Conservation (phyloP, 2,797 vertebrate species). For the Danio jaintianensis region DNA sequence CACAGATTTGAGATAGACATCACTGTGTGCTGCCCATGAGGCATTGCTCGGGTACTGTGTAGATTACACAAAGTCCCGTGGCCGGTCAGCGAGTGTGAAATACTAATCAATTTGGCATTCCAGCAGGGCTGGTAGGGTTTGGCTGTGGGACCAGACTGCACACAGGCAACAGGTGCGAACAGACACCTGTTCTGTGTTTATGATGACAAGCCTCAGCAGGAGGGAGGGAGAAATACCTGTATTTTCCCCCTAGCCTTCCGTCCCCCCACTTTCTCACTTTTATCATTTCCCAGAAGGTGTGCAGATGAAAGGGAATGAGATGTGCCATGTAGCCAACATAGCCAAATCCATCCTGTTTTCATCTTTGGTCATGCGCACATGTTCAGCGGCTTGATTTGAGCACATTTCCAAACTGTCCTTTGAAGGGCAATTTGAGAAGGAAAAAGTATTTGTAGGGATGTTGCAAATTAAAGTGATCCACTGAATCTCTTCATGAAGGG, state of each 20-base stretch:
- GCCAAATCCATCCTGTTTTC: slow-evolving; percentile 19
- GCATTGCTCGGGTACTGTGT: slow-evolving; percentile 21
- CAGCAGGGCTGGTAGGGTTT: slow-evolving; percentile 8
- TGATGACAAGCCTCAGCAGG: slow-evolving; percentile 35
- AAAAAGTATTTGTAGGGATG: too few relatives aligned
- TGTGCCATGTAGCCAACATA: background rate
- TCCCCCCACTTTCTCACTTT: slow-evolving; percentile 10
- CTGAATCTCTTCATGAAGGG: too few relatives aligned
- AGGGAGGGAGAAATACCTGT: slow-evolving; percentile 31
- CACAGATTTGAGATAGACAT: slow-evolving; percentile 4
- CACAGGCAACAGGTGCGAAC: slow-evolving; percentile 47
- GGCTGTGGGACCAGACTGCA: slow-evolving; percentile 35
- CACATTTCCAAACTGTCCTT: background rate
- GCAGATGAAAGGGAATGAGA: slow-evolving; percentile 25
- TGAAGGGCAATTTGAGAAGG: background rate
- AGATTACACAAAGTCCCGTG: slow-evolving; percentile 5
- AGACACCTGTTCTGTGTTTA: slow-evolving; percentile 58
- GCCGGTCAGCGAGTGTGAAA: slow-evolving; percentile 10
- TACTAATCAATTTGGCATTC: slow-evolving; percentile 49
- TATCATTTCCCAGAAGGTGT: slow-evolving; percentile 36
- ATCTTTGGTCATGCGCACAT: background rate
- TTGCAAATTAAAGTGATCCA: too few relatives aligned
- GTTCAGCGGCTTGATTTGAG: slow-evolving; percentile 9
- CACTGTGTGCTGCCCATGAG: slow-evolving; percentile 6
- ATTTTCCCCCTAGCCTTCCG: slow-evolving; percentile 7